These are phyloP conservation scores for Porites australiensis DNA, from an alignment of 64 coral and sea anemone species.

Conservation along the genomic window DNA sequence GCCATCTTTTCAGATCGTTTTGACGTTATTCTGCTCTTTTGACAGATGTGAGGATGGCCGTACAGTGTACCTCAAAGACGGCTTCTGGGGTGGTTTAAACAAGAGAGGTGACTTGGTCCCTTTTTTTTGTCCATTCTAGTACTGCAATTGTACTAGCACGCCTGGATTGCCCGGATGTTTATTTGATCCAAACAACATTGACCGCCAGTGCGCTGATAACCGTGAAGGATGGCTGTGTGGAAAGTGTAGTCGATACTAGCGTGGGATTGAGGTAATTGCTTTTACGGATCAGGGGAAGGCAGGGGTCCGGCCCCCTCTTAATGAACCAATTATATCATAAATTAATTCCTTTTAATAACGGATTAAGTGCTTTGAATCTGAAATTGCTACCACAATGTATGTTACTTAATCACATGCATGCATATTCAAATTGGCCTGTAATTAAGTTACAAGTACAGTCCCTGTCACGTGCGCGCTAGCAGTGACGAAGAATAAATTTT, in stretches of 20 bases:
- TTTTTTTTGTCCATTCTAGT: slow-evolving; percentile 80
- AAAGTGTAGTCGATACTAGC: slow-evolving; percentile 64
- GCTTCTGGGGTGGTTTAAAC: slow-evolving; percentile 74
- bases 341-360: too few species aligned
- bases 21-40: not conserved
- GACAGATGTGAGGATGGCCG: slow-evolving; percentile 72
- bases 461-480: too few species aligned
- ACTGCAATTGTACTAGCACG: slow-evolving; percentile 61
- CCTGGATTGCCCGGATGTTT: slow-evolving; percentile 67
- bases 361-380: too few species aligned
- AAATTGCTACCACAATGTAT: too few species aligned
- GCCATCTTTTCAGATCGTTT: not conserved
- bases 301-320: too few species aligned
- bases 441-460: too few species aligned
- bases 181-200: slow-evolving; percentile 50
- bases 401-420: too few species aligned
- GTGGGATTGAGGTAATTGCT: slow-evolving; percentile 62
- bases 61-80: slow-evolving; percentile 69
- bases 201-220: slow-evolving; percentile 67
- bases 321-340: too few species aligned
- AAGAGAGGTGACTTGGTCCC: slow-evolving; percentile 49
- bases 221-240: slow-evolving; percentile 84
- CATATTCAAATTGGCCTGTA: too few species aligned
- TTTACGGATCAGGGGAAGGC: too few species aligned
- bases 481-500: too few species aligned